Conservation (phyloP, 1,140 invertebrate species). For the Calycopis cecrops region DNA sequence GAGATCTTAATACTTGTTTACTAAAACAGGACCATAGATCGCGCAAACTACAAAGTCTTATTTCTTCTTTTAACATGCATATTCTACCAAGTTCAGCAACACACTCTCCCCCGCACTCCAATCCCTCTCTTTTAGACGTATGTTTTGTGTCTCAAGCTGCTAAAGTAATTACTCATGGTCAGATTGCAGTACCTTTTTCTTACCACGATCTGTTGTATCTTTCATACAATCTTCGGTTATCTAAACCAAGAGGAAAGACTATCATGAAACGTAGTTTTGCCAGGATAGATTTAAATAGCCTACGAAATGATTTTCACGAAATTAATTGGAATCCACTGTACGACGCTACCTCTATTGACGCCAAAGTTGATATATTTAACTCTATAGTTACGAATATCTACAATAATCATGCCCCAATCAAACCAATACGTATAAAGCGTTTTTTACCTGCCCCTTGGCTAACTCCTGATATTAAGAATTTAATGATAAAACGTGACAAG, state of each 20-base stretch:
- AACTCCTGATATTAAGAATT: no score
- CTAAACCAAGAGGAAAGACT: neutral
- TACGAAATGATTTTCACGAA: neutral
- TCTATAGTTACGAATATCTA: no score
- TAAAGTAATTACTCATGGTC: slow-evolving; percentile 2
- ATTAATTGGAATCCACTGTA: neutral
- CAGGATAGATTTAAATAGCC: neutral
- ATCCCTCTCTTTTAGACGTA: no score
- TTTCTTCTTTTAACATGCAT: no score
- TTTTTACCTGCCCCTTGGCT: neutral
- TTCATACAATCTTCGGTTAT: neutral
- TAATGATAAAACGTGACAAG: no score
- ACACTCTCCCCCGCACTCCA: no score
- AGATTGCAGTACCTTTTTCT: slow-evolving; percentile 13
- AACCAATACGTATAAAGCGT: neutral
- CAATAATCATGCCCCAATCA: neutral
- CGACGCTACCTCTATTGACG: neutral
- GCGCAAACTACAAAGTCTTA: no score
- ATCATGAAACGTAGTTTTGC: slow-evolving; percentile 8
- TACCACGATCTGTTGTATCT: slow-evolving; percentile 10
- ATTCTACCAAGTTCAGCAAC: no score
- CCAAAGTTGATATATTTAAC: no score
- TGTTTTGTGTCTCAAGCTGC: neutral
- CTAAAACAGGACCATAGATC: no score
- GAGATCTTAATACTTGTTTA: no score